Conservation (phyloP, 2,113 vertebrate species). For the Pseudorectes ferrugineus region DNA sequence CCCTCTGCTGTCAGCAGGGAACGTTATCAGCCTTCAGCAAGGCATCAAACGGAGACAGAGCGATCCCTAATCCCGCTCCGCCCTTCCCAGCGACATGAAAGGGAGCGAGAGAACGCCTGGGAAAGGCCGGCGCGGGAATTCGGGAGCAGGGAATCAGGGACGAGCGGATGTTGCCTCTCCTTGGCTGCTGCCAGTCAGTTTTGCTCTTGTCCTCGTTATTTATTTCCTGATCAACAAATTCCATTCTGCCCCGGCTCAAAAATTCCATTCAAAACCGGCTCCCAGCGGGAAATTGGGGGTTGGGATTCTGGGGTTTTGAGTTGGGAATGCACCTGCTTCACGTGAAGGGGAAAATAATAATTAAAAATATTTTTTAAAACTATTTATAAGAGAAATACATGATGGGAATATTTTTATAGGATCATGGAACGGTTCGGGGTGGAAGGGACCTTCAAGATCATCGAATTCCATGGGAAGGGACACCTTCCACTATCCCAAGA, state of each 20-base stretch:
- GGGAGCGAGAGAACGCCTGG: neutral
- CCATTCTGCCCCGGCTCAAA: fast-evolving
- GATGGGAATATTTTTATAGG: neutral
- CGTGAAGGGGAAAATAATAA: fast-evolving
- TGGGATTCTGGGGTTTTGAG: neutral
- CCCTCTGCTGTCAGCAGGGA: too few relatives aligned
- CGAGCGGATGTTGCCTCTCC: neutral
- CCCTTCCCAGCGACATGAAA: neutral
- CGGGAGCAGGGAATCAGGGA: neutral
- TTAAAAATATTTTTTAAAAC: neutral
- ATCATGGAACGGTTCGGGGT: neutral
- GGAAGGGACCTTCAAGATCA: too few relatives aligned
- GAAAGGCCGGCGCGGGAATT: neutral
- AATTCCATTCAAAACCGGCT: neutral
- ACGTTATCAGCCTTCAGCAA: too few relatives aligned
- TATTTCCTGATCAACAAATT: neutral
- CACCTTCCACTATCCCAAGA: neutral
- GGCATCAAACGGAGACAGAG: too few relatives aligned
- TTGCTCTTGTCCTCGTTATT: fast-evolving
- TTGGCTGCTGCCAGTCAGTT: fast-evolving
- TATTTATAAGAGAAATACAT: neutral
- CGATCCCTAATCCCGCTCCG: neutral
- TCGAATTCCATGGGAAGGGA: neutral
- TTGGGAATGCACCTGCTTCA: neutral
- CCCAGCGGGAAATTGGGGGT: fast-evolving